phyloP scores from a whole-genome alignment of 2,113 vertebrate genomes.

The Furnarius figulus region DNA sequence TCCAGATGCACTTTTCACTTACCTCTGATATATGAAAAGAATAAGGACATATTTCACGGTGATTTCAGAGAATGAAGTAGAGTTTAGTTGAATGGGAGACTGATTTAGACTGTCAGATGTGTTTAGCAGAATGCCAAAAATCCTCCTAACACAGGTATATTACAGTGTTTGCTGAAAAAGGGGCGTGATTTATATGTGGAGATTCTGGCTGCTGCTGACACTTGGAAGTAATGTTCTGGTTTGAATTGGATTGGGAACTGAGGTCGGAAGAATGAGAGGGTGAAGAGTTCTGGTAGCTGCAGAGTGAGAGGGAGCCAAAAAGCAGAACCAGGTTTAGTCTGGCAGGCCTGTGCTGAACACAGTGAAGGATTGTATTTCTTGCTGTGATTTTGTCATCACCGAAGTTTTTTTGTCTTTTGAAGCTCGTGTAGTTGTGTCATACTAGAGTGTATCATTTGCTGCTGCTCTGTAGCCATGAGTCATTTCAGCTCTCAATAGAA shows the following conservation, averaged over 20 bases:
- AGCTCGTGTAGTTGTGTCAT: not conserved
- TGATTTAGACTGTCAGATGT: not conserved
- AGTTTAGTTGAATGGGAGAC: not conserved
- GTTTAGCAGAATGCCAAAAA: not conserved
- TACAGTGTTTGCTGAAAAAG: not conserved
- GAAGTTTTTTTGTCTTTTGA: not conserved
- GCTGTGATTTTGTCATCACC: fast-evolving
- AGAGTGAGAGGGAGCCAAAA: not conserved
- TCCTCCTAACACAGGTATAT: not conserved
- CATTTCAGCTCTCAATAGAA: not conserved
- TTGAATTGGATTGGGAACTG: not conserved
- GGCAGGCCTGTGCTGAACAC: not conserved
- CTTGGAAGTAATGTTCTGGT: not conserved
- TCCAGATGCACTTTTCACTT: not conserved
- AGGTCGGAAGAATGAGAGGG: not conserved
- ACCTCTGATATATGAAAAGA: not conserved
- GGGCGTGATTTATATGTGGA: fast-evolving
- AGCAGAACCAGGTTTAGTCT: not conserved
- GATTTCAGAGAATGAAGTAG: not conserved
- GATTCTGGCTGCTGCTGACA: not conserved
- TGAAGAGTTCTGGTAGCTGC: not conserved
- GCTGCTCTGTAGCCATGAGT: not conserved
- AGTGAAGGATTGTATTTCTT: not conserved
- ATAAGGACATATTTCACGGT: not conserved
- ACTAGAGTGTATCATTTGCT: not conserved